These are phyloP conservation scores for Galago senegalensis DNA, from an alignment of 2,797 vertebrate species.

Conservation along the genomic window DNA sequence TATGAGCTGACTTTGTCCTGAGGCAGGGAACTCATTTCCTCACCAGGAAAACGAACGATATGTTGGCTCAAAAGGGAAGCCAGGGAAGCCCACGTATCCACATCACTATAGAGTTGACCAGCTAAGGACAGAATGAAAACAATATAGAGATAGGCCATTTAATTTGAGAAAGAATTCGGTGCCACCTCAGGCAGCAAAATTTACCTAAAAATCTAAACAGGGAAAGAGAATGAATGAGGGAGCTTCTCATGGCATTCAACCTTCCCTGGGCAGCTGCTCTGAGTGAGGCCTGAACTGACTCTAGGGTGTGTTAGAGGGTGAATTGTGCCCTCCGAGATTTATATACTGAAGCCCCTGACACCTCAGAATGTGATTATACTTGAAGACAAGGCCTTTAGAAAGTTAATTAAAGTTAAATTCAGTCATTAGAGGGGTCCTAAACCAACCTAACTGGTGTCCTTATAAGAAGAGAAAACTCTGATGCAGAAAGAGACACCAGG, in stretches of 20 bases:
- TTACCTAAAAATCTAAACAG: neutral
- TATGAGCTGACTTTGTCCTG: neutral
- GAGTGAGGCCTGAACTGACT: too few relatives aligned
- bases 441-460: neutral
- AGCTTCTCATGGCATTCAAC: neutral
- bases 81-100: neutral
- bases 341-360: neutral
- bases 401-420: neutral
- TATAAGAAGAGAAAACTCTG: neutral
- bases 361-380: neutral
- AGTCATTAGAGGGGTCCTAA: neutral
- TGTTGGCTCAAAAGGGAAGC: fast-evolving
- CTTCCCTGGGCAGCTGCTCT: neutral
- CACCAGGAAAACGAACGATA: neutral
- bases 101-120: neutral
- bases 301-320: neutral
- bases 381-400: neutral
- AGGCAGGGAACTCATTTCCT: neutral
- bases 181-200: neutral
- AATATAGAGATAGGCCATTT: neutral
- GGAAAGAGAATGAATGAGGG: neutral
- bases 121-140: conserved; percentile 7
- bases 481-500: neutral
- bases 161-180: neutral
- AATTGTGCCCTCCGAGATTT: neutral